Evolutionary conservation across 2,888 invertebrate species (phyloP).

Genomic region (Drosophila stalkeri): DNA sequence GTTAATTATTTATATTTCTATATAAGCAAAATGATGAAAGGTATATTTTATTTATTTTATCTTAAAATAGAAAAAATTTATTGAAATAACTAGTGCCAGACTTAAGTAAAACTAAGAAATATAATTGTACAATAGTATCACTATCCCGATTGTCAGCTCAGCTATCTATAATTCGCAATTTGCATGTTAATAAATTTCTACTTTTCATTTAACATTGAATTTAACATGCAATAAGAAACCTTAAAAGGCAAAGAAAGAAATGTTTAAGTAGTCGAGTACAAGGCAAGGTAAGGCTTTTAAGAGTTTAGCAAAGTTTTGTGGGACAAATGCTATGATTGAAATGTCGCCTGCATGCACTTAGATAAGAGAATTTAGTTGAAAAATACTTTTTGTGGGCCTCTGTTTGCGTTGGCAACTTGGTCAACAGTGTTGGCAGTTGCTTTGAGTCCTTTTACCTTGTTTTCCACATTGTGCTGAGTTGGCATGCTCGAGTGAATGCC

Average conservation of each 20-base stretch:
- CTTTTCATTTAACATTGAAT: too few relatives aligned
- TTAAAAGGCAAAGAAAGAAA: conserved; percentile 2
- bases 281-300: conserved; percentile 13
- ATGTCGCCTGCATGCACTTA: conserved; percentile 54
- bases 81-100: too few relatives aligned
- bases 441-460: conserved; percentile 11
- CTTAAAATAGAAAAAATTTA: too few relatives aligned
- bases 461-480: conserved; percentile 4
- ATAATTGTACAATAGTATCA: too few relatives aligned
- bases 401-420: conserved; percentile 45
- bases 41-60: too few relatives aligned
- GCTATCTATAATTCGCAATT: too few relatives aligned
- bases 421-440: conserved; percentile 12
- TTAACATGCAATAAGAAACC: too few relatives aligned
- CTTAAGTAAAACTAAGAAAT: too few relatives aligned
- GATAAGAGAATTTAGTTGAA: conserved; percentile 53
- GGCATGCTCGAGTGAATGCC: conserved; percentile 2
- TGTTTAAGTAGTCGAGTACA: background rate
- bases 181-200: too few relatives aligned
- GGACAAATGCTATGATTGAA: conserved; percentile 27
- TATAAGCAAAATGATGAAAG: too few relatives aligned
- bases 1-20: too few relatives aligned
- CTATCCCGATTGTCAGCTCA: too few relatives aligned
- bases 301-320: conserved; percentile 38
- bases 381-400: conserved; percentile 16